Conservation (phyloP, 2,797 vertebrate species). For the Tangara arthus region DNA sequence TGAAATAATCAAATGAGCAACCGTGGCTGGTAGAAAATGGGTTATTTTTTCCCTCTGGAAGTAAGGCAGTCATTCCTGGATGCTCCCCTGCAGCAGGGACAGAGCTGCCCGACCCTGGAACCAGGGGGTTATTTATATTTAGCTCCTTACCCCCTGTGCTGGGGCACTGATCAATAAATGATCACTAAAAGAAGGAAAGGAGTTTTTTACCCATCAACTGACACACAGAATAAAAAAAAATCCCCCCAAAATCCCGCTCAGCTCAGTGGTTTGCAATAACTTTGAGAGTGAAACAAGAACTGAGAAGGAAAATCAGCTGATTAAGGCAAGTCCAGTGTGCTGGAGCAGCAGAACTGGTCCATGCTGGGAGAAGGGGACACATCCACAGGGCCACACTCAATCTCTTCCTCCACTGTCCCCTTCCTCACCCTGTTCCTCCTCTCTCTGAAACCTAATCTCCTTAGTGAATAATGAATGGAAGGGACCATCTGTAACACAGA, state of each 20-base stretch:
- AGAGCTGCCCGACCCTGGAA: neutral
- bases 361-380: neutral
- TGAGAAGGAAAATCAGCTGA: neutral
- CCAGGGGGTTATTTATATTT: too few relatives aligned
- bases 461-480: conserved; percentile 63
- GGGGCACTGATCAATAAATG: neutral
- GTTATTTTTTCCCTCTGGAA: neutral
- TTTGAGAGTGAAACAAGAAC: neutral
- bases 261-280: neutral
- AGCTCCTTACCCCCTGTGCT: neutral
- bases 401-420: conserved; percentile 6
- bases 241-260: neutral
- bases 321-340: neutral
- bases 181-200: neutral
- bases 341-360: neutral
- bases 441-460: conserved; percentile 49
- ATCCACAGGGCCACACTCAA: neutral
- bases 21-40: neutral
- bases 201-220: neutral
- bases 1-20: neutral
- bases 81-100: neutral
- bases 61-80: neutral
- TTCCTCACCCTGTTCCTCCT: neutral
- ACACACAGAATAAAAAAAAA: neutral
- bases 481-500: conserved; percentile 62